Evolutionary conservation across 2,113 vertebrate species (phyloP), one percentile per base, ranked within the genome.

Genomic region (Lethenteron camtschaticum): DNA sequence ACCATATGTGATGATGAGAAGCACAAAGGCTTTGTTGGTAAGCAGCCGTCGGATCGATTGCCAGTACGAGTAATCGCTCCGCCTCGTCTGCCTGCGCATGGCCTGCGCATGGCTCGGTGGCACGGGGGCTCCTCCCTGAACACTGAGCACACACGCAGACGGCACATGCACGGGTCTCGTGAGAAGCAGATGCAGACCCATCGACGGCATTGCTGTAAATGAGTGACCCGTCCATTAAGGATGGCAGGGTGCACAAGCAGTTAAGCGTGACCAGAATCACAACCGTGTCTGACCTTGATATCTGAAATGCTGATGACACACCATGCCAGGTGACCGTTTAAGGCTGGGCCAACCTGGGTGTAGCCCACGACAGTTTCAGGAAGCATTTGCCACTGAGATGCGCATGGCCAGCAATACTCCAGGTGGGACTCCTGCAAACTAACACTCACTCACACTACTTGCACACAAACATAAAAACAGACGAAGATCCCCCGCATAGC

Each of bases 1-100:
- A 96, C 94, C 94, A 0, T 99, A 99, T 72, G 81, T 84, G 76
- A 91, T 72, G 76, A 86, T 71, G 12, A 99, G 84, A 18, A 99
- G 79, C 77, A 90, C 76, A 70, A 96, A 99, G 76, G 85, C 81
- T 73, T 76, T 74, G 75, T 91, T 96, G 72, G 73, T 69, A 72
- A 95, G 77, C 72, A 99, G 81, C 60, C 80, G 82, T 68, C 75
- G 1, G 70, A 96, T 81, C 10, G 88, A 87, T 2, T 80, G 77
- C 20, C 69, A 6, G 11, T 95, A 96, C 0, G 89, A 90, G 77
- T 85, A 79, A 3, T 89, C 80, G 0, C 75, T 73, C 0, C 73
- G 5, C 9, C 9, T 66, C 0, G 75, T 69, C 71, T 79, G 75
- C 20, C 75, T 81, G 71, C 82, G 82, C 72, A 86, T 81, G 56